Percentiles rank a stretch among this genome's conserved stretches.
These are phyloP conservation scores for Psilanteris sp. DNA, from an alignment of 1,140 invertebrate species.

Conservation along the genomic window DNA sequence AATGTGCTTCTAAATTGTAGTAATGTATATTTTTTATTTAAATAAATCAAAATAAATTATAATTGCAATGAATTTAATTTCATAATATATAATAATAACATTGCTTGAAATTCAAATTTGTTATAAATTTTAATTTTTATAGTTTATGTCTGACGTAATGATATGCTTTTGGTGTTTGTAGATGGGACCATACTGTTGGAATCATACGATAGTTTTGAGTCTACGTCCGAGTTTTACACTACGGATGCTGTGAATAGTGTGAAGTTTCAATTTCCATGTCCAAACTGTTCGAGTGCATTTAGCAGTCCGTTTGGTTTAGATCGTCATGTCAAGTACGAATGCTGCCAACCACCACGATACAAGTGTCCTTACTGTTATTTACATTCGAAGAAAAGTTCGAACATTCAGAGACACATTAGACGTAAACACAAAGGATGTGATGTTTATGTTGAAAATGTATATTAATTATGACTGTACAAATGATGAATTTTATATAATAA, in stretches of 20 bases:
- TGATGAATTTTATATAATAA: slow-evolving; percentile 5
- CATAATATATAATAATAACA: too few species aligned
- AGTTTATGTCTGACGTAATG: slow-evolving; percentile 11
- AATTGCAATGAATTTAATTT: too few species aligned
- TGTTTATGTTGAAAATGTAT: slow-evolving; percentile 33
- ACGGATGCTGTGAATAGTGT: neutral
- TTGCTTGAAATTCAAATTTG: too few species aligned
- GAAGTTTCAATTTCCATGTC: slow-evolving; percentile 82
- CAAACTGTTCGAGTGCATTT: slow-evolving; percentile 81
- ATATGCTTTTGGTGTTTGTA: slow-evolving; percentile 42
- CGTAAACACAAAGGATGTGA: slow-evolving; percentile 52
- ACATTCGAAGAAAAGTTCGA: slow-evolving; percentile 74
- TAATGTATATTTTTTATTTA: too few species aligned
- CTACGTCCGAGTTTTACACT: slow-evolving; percentile 12
- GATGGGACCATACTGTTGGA: slow-evolving; percentile 12
- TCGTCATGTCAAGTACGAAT: slow-evolving; percentile 80
- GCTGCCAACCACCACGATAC: slow-evolving; percentile 81
- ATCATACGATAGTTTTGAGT: slow-evolving; percentile 7
- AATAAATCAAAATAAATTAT: too few species aligned
- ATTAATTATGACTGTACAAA: slow-evolving; percentile 16
- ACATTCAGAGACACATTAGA: slow-evolving; percentile 67
- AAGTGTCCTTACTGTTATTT: slow-evolving; percentile 80
- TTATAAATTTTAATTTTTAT: too few species aligned
- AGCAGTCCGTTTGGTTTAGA: slow-evolving; percentile 80
- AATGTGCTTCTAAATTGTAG: too few species aligned